Evolutionary conservation across 2,888 invertebrate species (phyloP), one percentile per base, ranked within the genome.

Genomic region (Atethmia centrago): DNA sequence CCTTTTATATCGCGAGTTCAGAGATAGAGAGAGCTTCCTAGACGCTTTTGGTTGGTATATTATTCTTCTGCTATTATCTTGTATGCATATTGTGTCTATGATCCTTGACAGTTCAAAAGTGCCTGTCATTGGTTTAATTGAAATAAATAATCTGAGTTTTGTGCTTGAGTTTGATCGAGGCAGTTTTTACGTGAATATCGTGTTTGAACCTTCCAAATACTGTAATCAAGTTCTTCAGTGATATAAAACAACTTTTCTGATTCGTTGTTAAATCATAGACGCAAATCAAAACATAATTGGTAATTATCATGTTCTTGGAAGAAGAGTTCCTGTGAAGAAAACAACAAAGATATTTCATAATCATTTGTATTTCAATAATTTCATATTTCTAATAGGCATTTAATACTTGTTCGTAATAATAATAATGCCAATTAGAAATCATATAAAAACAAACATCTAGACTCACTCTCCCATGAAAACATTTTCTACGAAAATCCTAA

Each of bases 1-100:
- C 64, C 84, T 85, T 84, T 77, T 85, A 83, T 85, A 79, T 80
- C 66, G 58, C 21, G 62, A 77, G 78, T 77, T 81, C 61, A 66
- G 68, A 65, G 61, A 71, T 74, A 61, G 45, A 71, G 61, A 58
- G 63, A 64, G 77, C 65, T 58, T 80, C 28, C 73, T 74, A 68
- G 55, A 79, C 31, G 62, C 40, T 69, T 77, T 75, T 70, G 12
- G 40, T n/a, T 25, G 31, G 16, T 7, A 56, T 40, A 59, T 58
- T 25, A n/a, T 56, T 72, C 12, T 56, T 72, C 28, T 25, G 28
- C 5, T 36, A 64, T 36, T 45, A 16, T 42, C 64, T 19, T 74
- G 8, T 55, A 47, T 61, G 61, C 10, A 25, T 25, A 19, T 62
- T 10, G 7, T 62, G 5, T 25, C 5, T 19, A 2, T 3, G 36